These are phyloP conservation scores for Drepanosiphum platanoidis DNA, from an alignment of 2,888 invertebrate species.

Conservation along the genomic window DNA sequence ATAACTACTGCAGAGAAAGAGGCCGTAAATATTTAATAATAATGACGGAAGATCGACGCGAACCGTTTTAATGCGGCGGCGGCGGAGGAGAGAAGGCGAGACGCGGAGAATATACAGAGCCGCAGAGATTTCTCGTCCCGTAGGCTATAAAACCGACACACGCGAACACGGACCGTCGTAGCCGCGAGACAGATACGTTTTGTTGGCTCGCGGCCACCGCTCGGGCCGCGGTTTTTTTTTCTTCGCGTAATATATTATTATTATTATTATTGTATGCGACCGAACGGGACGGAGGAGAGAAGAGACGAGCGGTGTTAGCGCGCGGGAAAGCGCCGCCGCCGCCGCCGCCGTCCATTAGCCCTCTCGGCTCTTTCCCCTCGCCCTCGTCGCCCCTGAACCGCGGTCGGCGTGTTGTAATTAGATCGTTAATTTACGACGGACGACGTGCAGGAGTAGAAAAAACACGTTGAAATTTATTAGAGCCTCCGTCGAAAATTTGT, in stretches of 20 bases:
- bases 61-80: too few species aligned
- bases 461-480: conserved; percentile 46
- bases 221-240: not conserved
- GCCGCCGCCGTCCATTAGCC: conserved; percentile 23
- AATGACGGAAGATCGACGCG: conserved; percentile 9
- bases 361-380: not conserved
- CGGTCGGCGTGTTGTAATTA: conserved; percentile 36
- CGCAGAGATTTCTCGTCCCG: not conserved
- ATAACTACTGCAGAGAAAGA: not conserved
- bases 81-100: not conserved
- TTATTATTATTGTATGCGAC: not conserved
- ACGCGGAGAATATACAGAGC: conserved; percentile 21
- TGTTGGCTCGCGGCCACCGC: conserved; percentile 26
- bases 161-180: not conserved
- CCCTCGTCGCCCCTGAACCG: not conserved
- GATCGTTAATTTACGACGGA: conserved; percentile 52
- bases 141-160: conserved; percentile 29
- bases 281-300: not conserved
- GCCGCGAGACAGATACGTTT: conserved; percentile 30
- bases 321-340: not conserved
- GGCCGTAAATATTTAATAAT: not conserved
- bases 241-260: not conserved
- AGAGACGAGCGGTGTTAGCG: not conserved
- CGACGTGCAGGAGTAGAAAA: not conserved
- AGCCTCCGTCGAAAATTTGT: conserved; percentile 11